These are phyloP conservation scores for Melangyna quadrimaculata DNA, from an alignment of 2,888 invertebrate species.

Conservation along the genomic window DNA sequence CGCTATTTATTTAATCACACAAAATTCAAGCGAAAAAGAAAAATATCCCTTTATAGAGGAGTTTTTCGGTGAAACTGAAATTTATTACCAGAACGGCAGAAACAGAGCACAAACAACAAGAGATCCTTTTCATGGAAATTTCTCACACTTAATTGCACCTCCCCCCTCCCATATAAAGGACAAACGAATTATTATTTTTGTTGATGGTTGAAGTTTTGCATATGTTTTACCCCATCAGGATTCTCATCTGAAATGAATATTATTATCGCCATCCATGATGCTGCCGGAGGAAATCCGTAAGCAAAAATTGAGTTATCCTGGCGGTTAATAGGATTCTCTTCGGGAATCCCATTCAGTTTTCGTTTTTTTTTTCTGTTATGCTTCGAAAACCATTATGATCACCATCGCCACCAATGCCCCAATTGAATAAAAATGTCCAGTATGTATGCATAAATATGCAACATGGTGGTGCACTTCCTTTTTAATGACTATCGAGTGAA, in stretches of 20 bases:
- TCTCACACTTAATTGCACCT: constrained; percentile 34
- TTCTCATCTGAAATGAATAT: constrained; percentile 8
- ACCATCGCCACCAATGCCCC: constrained; percentile 13
- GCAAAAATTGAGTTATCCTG: constrained; percentile 53
- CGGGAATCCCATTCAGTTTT: neutral
- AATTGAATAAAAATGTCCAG: constrained; percentile 55
- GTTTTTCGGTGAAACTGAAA: constrained; percentile 23
- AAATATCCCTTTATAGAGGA: constrained; percentile 13
- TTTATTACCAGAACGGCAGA: neutral
- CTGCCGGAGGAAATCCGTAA: neutral
- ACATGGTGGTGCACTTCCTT: constrained; percentile 27
- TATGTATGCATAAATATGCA: neutral
- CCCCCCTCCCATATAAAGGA: neutral
- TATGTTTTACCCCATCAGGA: constrained; percentile 9
- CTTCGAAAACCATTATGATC: constrained; percentile 47
- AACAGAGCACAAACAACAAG: neutral
- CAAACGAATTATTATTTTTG: neutral
- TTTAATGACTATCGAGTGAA: neutral
- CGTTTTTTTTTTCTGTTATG: neutral
- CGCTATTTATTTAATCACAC: constrained; percentile 36
- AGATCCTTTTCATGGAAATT: constrained; percentile 24
- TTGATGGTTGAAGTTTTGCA: constrained; percentile 15
- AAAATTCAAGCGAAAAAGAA: constrained; percentile 27
- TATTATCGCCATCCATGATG: constrained; percentile 11
- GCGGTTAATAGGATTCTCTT: constrained; percentile 40